A percentile compares a stretch with the other conserved stretches of the same genome.
Conservation (phyloP, 1,140 invertebrate species). For the Caenorhabditis remanei region DNA sequence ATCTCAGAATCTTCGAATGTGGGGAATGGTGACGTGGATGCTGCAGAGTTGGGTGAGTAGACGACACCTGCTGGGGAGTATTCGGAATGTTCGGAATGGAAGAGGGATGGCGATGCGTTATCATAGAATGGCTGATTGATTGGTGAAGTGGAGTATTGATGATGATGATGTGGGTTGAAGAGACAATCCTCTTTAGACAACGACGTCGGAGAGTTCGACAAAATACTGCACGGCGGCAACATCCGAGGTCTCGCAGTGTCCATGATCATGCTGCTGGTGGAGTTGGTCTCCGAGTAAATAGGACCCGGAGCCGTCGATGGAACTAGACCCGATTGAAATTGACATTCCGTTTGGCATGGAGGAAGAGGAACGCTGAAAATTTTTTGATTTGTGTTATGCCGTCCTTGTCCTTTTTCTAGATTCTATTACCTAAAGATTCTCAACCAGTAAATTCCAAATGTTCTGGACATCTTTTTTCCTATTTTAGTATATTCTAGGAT, state of each 20-base stretch:
- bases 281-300: slow-evolving; percentile 48
- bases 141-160: not conserved
- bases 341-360: slow-evolving; percentile 43
- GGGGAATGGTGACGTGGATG: slow-evolving; percentile 35
- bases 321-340: slow-evolving; percentile 52
- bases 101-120: slow-evolving; percentile 46
- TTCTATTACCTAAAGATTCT: slow-evolving; percentile 12
- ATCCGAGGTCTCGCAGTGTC: slow-evolving; percentile 45
- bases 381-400: not conserved
- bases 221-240: slow-evolving; percentile 48
- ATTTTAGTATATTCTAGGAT: not conserved
- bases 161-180: slow-evolving; percentile 13
- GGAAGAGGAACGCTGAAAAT: slow-evolving; percentile 56
- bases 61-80: slow-evolving; percentile 20
- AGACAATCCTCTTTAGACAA: slow-evolving; percentile 38
- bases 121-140: slow-evolving; percentile 27
- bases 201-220: slow-evolving; percentile 37
- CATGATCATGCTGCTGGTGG: slow-evolving; percentile 44
- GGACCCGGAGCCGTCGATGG: slow-evolving; percentile 42
- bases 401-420: not conserved
- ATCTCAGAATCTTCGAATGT: slow-evolving; percentile 14
- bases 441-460: not conserved
- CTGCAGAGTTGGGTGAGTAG: slow-evolving; percentile 28
- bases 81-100: slow-evolving; percentile 44
- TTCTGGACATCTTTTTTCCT: not conserved